These are phyloP conservation scores for Acromyrmex heyeri DNA, from an alignment of 1,140 invertebrate genomes.

Conservation along the genomic window DNA sequence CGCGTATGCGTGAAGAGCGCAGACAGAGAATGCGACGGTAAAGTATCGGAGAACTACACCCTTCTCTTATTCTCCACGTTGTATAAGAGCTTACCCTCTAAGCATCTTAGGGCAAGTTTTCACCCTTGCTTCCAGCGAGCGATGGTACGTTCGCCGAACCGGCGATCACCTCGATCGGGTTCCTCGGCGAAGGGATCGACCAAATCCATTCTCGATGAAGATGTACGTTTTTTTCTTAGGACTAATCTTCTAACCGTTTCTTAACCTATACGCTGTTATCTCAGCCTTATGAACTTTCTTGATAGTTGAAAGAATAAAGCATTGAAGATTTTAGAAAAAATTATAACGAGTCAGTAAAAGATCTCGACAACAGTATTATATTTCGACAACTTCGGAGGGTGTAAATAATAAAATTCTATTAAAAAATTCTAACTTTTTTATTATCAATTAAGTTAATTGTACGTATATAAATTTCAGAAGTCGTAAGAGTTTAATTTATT, in stretches of 20 bases:
- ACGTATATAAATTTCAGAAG: not conserved
- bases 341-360: not conserved
- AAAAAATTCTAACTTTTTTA: not conserved
- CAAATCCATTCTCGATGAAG: not conserved
- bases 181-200: slow-evolving; percentile 27
- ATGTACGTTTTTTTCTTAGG: not conserved
- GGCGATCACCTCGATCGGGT: slow-evolving; percentile 64
- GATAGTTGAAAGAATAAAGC: not conserved
- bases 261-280: not conserved
- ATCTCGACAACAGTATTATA: not conserved
- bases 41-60: slow-evolving; percentile 66
- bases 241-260: not conserved
- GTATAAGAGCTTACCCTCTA: slow-evolving; percentile 84
- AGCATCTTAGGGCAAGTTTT: slow-evolving; percentile 87
- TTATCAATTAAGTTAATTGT: not conserved
- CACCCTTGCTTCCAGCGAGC: slow-evolving; percentile 80
- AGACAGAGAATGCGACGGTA: slow-evolving; percentile 23
- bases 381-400: not conserved
- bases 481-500: not conserved
- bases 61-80: slow-evolving; percentile 84
- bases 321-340: not conserved
- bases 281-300: not conserved
- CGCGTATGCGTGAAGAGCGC: slow-evolving; percentile 15
- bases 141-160: slow-evolving; percentile 57
- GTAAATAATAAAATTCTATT: not conserved